A percentile compares a stretch with the other conserved stretches of the same genome.
phyloP scores from a whole-genome alignment of 2,113 vertebrate genomes.

The Probosciger aterrimus region DNA sequence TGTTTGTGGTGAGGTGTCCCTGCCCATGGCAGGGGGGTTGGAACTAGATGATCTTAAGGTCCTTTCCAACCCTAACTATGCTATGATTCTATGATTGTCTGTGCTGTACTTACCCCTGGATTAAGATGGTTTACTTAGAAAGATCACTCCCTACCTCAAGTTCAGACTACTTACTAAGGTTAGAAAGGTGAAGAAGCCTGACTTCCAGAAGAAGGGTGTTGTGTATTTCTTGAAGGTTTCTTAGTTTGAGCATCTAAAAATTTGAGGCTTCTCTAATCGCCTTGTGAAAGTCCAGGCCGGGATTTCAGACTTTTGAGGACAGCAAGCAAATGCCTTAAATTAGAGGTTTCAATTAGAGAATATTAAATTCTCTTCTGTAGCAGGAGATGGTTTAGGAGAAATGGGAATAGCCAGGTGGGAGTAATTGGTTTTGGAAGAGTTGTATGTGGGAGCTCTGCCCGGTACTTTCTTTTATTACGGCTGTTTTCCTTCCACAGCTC shows the following conservation, averaged over 20 bases:
- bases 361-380: constrained; percentile 46
- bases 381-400: constrained; percentile 24
- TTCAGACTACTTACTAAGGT: neutral
- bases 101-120: neutral
- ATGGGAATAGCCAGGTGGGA: constrained; percentile 53
- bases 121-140: neutral
- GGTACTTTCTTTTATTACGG: neutral
- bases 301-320: neutral
- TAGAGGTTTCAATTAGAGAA: constrained; percentile 36
- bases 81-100: neutral
- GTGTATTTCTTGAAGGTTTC: neutral
- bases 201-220: neutral
- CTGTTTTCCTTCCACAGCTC: constrained; percentile 26
- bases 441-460: constrained; percentile 14
- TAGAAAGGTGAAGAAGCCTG: neutral
- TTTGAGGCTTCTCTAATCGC: neutral
- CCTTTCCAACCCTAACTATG: too few relatives aligned
- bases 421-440: constrained; percentile 42
- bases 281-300: neutral
- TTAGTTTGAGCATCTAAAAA: neutral
- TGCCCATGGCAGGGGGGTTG: too few relatives aligned
- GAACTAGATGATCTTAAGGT: too few relatives aligned
- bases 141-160: neutral
- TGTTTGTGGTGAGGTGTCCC: neutral
- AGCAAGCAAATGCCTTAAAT: constrained; percentile 5